phyloP scores from a whole-genome alignment of 2,113 vertebrate species.

The Sarotherodon lohbergeri region DNA sequence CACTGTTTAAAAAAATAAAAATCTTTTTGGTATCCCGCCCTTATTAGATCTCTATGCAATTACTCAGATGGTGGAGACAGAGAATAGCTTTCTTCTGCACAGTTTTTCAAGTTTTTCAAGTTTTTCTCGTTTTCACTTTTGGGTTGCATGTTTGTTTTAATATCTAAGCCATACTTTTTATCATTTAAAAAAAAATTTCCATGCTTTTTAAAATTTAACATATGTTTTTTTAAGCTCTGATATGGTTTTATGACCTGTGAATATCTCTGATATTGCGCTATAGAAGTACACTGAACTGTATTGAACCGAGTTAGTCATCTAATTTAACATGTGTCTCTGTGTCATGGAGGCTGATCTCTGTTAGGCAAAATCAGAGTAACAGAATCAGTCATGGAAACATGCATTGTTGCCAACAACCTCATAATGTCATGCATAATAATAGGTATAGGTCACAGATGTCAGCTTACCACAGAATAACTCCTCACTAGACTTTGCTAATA shows the following conservation, averaged over 20 bases:
- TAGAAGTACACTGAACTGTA: not conserved
- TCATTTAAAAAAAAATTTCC: not conserved
- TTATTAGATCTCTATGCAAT: not conserved
- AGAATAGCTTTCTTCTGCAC: not conserved
- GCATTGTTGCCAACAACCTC: not conserved
- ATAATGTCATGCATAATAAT: not conserved
- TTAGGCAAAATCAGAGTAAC: not conserved
- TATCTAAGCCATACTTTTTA: not conserved
- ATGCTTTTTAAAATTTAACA: not conserved
- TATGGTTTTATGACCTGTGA: not conserved
- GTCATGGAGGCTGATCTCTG: not conserved
- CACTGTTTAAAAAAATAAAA: not conserved
- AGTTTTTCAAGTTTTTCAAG: not conserved
- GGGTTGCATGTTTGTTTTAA: not conserved
- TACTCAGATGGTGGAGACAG: not conserved
- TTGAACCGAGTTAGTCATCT: not conserved
- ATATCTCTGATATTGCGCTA: not conserved
- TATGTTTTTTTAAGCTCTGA: not conserved
- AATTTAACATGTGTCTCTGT: not conserved
- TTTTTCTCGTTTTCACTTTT: not conserved
- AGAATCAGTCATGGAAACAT: not conserved
- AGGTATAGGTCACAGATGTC: not conserved
- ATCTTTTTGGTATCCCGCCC: rapidly evolving
- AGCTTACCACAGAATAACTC: not conserved
- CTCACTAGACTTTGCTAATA: not conserved